Conservation (phyloP, 2,797 vertebrate species). For the Eleutherodactylus coqui region DNA sequence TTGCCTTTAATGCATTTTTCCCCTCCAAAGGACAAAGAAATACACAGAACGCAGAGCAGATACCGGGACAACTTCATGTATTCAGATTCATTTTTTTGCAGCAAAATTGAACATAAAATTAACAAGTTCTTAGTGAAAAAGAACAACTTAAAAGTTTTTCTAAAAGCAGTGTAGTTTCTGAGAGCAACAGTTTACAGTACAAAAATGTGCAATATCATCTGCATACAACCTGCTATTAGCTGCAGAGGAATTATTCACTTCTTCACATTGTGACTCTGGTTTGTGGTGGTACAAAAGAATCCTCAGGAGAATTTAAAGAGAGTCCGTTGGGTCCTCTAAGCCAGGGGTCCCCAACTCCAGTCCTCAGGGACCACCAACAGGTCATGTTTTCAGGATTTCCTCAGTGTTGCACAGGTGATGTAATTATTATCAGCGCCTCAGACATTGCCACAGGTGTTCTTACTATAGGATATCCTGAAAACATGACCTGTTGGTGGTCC, state of each 20-base stretch:
- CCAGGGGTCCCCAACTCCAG: no score
- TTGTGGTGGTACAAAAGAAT: neutral
- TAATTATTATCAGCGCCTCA: no score
- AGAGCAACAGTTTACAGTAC: slow-evolving; percentile 30
- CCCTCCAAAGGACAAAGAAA: slow-evolving; percentile 14
- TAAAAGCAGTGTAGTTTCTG: slow-evolving; percentile 19
- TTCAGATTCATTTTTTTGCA: slow-evolving; percentile 46
- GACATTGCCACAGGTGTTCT: no score
- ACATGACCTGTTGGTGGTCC: no score
- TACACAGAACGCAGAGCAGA: neutral
- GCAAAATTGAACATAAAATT: slow-evolving; percentile 48
- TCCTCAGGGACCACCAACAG: no score
- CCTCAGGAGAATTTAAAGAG: neutral
- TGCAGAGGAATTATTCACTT: slow-evolving; percentile 5
- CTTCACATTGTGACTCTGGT: neutral
- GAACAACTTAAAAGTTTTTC: slow-evolving; percentile 9
- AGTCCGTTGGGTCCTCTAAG: no score
- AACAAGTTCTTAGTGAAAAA: slow-evolving; percentile 28
- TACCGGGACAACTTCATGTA: slow-evolving; percentile 49
- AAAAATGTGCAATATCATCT: slow-evolving; percentile 37
- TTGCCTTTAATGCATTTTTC: neutral
- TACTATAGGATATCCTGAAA: no score
- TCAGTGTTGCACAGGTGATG: no score
- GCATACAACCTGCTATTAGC: slow-evolving; percentile 32
- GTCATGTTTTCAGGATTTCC: no score